Base-by-base conservation (phyloP, 1,140 invertebrate species). In the Phymastichus coffea region DNA sequence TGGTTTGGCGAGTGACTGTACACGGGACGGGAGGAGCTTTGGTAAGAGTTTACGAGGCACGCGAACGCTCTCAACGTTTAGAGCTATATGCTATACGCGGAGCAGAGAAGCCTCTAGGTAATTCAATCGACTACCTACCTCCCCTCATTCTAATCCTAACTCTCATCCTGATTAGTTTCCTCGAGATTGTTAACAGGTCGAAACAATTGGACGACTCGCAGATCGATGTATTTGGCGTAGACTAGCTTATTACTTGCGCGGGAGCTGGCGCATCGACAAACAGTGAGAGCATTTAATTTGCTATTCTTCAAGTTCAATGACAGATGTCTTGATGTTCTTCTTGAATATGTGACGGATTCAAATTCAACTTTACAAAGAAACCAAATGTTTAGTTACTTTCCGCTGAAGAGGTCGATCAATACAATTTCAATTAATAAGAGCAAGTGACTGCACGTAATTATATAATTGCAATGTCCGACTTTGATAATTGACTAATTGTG, bases 1-100 rank as follows among this genome's bases (percentile, higher is more conserved):
- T 33, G 28, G 12, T 33, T 6, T 33, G 6, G 6, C 28, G 28
- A 33, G 28, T 33, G 28, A 33, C 6, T 12, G 28, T 12, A 33
- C 28, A 33, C 28, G 65, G 61, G 69, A 71, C 71, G 66, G 73
- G 73, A 70, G 73, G 73, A 75, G 72, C 60, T 74, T 71, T 70
- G 69, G 68, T 66, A 74, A 74, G 70, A 74, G 70, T 75, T 75
- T 75, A 75, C 70, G 73, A 75, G 70, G 70, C 63, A 62, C 59
- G 66, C 63, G 57, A 64, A 70, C 65, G 70, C 61, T 7, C 12
- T 7, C 6, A 7, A 33, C 6, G 6, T 12, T 6, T 7, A 12
- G 28, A 33, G 6, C 28, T 6, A 6, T 6, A 33, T 6, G 12
- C 6, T 7, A 9, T 33, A 10, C 23, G 17, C n/a, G 14, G 51